Evolutionary conservation across 2,113 vertebrate species (phyloP).

Genomic region (Regulus satrapa): DNA sequence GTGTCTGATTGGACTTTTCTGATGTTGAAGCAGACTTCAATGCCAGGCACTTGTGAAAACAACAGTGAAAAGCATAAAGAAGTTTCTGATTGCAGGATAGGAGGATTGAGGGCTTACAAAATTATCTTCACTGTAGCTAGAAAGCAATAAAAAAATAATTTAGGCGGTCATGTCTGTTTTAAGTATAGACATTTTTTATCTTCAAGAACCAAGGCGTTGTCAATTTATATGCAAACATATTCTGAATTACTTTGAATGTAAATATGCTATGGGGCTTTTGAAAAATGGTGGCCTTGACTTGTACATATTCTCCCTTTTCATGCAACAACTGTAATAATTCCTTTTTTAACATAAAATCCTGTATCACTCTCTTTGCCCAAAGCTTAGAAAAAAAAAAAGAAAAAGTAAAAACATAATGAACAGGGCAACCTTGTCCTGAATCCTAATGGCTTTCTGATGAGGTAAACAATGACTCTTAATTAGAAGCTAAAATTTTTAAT

Average conservation of each 20-base stretch:
- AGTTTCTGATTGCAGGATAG: conserved; percentile 2
- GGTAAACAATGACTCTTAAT: conserved; percentile 93
- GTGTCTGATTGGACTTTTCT: not conserved
- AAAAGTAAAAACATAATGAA: conserved; percentile 54
- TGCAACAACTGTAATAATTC: not conserved
- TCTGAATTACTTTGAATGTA: conserved; percentile 51
- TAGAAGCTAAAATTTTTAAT: conserved; percentile 90
- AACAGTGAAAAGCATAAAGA: not conserved
- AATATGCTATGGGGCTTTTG: not conserved
- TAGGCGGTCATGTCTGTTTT: not conserved
- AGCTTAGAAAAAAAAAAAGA: not conserved
- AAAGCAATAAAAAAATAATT: conserved; percentile 26
- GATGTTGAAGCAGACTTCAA: not conserved
- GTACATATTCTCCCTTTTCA: not conserved
- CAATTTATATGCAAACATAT: conserved; percentile 54
- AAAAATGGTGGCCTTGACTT: not conserved
- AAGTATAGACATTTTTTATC: not conserved
- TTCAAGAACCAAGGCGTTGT: not conserved
- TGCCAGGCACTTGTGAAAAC: not conserved
- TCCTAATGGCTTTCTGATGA: conserved; percentile 83
- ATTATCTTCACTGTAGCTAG: not conserved
- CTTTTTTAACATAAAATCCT: not conserved
- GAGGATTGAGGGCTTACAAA: not conserved
- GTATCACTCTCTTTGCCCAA: not conserved
- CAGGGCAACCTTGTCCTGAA: conserved; percentile 73